Conservation (phyloP, 2,888 invertebrate genomes). For the Girardia tigrina region DNA sequence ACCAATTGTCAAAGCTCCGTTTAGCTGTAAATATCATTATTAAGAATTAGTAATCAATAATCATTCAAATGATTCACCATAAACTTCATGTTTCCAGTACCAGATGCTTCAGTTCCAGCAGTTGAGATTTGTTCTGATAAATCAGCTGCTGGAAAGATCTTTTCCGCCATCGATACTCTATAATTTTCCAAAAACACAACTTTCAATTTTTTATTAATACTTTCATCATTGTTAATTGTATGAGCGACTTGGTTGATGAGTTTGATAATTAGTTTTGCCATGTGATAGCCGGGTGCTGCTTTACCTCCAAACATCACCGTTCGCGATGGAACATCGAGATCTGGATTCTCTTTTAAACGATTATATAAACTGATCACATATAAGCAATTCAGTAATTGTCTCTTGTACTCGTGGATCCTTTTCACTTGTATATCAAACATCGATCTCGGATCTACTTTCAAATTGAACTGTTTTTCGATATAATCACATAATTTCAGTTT, state of each 20-base stretch:
- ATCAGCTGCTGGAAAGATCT: slow-evolving; percentile 95
- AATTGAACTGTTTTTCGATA: slow-evolving; percentile 72
- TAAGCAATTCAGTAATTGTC: slow-evolving; percentile 84
- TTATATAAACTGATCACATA: slow-evolving; percentile 86
- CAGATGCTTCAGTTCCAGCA: slow-evolving; percentile 96
- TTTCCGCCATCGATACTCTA: slow-evolving; percentile 88
- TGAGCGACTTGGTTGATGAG: slow-evolving; percentile 82
- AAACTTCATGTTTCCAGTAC: slow-evolving; percentile 99
- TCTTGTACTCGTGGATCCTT: slow-evolving; percentile 96
- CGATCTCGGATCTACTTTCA: slow-evolving; percentile 77
- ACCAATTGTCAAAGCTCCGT: slow-evolving; percentile 94
- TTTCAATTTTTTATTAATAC: slow-evolving; percentile 65
- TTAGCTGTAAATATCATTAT: too few relatives aligned
- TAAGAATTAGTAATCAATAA: too few relatives aligned
- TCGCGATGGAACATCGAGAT: slow-evolving; percentile 65
- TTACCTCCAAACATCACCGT: slow-evolving; percentile 79
- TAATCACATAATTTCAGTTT: slow-evolving; percentile 73
- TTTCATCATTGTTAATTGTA: slow-evolving; percentile 90
- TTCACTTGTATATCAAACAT: slow-evolving; percentile 93
- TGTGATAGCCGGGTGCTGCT: slow-evolving; percentile 93
- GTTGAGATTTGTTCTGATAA: slow-evolving; percentile 96
- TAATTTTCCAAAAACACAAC: slow-evolving; percentile 82
- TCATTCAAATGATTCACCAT: slow-evolving; percentile 54
- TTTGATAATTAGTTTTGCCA: slow-evolving; percentile 95
- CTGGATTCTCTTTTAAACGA: slow-evolving; percentile 84